Conservation (phyloP, 2,797 vertebrate genomes). For the Oophaga sylvatica region DNA sequence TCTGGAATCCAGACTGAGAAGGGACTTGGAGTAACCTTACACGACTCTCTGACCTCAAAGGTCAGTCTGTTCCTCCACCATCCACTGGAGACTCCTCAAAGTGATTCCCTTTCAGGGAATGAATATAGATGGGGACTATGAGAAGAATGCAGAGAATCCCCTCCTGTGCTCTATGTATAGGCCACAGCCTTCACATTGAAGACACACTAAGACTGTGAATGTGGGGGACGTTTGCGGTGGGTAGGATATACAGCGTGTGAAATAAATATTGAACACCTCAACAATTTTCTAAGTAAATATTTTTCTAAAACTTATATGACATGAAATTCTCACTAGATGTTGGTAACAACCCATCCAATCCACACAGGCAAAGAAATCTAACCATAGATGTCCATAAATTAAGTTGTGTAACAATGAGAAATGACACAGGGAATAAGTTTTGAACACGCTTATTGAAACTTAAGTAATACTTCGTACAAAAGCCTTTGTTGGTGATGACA, state of each 20-base stretch:
- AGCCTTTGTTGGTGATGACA: no score
- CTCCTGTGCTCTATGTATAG: slow-evolving; percentile 2
- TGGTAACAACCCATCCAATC: no score
- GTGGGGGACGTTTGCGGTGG: not conserved
- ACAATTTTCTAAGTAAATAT: no score
- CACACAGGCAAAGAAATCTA: no score
- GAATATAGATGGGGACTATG: not conserved
- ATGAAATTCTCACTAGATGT: no score
- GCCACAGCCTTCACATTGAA: not conserved
- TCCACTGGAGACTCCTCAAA: not conserved
- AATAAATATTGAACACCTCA: no score
- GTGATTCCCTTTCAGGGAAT: not conserved
- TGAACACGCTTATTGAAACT: no score
- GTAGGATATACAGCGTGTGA: not conserved
- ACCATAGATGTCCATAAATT: no score
- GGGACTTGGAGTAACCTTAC: not conserved
- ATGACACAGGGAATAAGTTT: no score
- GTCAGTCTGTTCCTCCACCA: not conserved
- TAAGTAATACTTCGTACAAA: no score
- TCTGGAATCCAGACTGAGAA: not conserved
- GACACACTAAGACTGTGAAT: not conserved
- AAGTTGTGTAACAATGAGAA: no score
- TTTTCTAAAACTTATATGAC: no score
- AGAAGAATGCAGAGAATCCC: slow-evolving; percentile 16
- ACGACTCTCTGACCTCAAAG: not conserved